Evolutionary conservation across 2,797 vertebrate species (phyloP).

Genomic region (Ctenochaetus hawaiiensis): DNA sequence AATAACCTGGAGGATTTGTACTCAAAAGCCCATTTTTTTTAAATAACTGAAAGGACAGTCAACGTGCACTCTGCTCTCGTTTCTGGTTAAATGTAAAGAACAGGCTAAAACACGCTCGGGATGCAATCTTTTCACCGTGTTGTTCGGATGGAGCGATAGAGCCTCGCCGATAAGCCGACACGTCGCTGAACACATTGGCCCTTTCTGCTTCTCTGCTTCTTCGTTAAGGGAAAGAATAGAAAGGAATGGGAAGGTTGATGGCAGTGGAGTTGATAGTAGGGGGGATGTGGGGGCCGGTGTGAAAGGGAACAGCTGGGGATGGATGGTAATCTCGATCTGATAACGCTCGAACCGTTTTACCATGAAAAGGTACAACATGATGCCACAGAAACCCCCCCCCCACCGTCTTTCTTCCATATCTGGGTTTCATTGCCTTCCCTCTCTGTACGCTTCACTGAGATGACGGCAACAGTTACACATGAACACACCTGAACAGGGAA

Average conservation of each 20-base stretch:
- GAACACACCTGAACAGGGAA: neutral
- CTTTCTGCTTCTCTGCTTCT: slow-evolving; percentile 50
- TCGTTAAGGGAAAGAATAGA: slow-evolving; percentile 43
- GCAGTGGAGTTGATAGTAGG: slow-evolving; percentile 44
- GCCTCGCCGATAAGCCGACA: slow-evolving; percentile 67
- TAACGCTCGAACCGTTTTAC: slow-evolving; percentile 60
- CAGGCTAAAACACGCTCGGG: slow-evolving; percentile 75
- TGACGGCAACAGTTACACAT: slow-evolving; percentile 3
- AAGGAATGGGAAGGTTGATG: slow-evolving; percentile 52
- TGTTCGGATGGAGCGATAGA: slow-evolving; percentile 56
- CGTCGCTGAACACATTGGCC: slow-evolving; percentile 51
- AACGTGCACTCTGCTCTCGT: slow-evolving; percentile 28
- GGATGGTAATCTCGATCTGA: slow-evolving; percentile 82
- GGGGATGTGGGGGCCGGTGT: slow-evolving; percentile 55
- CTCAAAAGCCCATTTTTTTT: neutral
- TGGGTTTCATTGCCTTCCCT: slow-evolving; percentile 34
- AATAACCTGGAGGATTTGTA: neutral
- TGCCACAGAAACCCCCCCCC: slow-evolving; percentile 27
- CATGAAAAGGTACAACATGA: slow-evolving; percentile 55
- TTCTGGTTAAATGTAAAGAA: slow-evolving; percentile 36
- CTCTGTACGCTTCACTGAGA: slow-evolving; percentile 16
- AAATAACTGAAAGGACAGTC: neutral
- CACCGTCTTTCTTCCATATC: slow-evolving; percentile 44
- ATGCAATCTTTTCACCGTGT: slow-evolving; percentile 61
- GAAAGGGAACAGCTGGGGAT: slow-evolving; percentile 62